Evolutionary conservation across 2,888 invertebrate genomes (phyloP), one percentile per base, ranked within the genome.

Genomic region (Pinctada fucata): DNA sequence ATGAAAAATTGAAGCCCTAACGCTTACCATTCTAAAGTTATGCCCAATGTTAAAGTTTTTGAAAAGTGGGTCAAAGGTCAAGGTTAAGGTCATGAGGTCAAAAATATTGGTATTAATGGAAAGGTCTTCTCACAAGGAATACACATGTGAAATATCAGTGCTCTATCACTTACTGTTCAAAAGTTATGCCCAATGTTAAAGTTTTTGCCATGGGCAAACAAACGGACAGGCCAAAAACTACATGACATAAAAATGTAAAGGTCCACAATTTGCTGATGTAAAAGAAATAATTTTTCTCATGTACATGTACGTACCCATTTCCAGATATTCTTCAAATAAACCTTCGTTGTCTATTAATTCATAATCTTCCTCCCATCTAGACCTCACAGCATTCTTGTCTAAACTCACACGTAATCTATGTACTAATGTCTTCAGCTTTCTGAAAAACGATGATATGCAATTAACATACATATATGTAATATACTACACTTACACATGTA

Each of bases 301-400:
- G 31, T 16, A 67, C 31, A 67, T 67, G 64, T 5, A 80, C 86
- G 82, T 74, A 92, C 93, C 94, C 94, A 94, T 94, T 91, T 94
- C 94, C n/a, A 94, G 90, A 85, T 94, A 94, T 88, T 94, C 94
- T 81, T 94, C 93, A 88, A 94, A 94, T 13, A 94, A 90, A 5
- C 94, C 94, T 85, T 94, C 94, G 85, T 94, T 93, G 72, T 93
- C 93, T 8, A 94, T 93, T 6, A 94, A 91, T 82, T 93, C 92
- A 85, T 93, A 94, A 87, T 94, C 94, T 79, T 93, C 93, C 86
- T 94, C 94, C 94, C 94, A 94, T 69, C 93, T 88, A 1, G 93
- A 78, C 49, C 82, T 83, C 8, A 82, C 78, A 3, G 82, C 83
- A 73, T 83, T 87, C 75, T 87, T 87, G 72, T 87, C 83, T 52